Evolutionary conservation across 2,888 invertebrate genomes (phyloP).

Genomic region (Sycophila texana): DNA sequence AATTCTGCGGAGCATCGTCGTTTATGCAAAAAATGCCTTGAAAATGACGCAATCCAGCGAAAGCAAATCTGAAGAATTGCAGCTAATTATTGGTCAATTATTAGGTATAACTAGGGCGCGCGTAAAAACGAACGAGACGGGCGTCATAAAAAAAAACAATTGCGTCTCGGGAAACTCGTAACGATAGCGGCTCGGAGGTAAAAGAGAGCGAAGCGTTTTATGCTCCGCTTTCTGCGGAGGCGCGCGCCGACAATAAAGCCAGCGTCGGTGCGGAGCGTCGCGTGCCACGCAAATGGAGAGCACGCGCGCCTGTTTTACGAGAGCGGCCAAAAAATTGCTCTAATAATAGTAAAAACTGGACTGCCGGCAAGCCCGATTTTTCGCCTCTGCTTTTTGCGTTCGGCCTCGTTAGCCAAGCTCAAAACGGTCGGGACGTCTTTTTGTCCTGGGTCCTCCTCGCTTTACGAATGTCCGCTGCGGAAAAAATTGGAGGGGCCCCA

Average conservation of each 20-base stretch:
- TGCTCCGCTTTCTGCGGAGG: conserved; percentile 27
- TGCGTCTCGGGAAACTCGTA: too few species aligned
- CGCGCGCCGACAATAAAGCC: conserved; percentile 58
- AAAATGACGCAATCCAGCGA: too few species aligned
- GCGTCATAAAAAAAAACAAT: too few species aligned
- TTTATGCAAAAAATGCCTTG: not conserved
- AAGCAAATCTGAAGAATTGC: too few species aligned
- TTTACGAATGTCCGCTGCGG: not conserved
- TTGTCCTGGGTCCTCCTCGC: not conserved
- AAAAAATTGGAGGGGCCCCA: not conserved
- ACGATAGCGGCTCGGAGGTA: too few species aligned
- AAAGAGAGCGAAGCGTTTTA: conserved; percentile 23
- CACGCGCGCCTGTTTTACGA: conserved; percentile 57
- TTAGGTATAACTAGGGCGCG: too few species aligned
- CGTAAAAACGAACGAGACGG: too few species aligned
- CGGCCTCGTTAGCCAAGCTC: conserved; percentile 38
- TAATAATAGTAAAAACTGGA: conserved; percentile 72
- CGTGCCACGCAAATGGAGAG: conserved; percentile 60
- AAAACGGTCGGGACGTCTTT: conserved; percentile 20
- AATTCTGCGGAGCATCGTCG: not conserved
- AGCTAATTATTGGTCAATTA: too few species aligned
- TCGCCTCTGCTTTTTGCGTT: conserved; percentile 27
- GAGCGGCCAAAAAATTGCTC: conserved; percentile 69
- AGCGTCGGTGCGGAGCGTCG: conserved; percentile 60
- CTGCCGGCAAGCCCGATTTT: conserved; percentile 16